Conservation (phyloP, 2,888 invertebrate genomes). For the Boloria euphrosyne region DNA sequence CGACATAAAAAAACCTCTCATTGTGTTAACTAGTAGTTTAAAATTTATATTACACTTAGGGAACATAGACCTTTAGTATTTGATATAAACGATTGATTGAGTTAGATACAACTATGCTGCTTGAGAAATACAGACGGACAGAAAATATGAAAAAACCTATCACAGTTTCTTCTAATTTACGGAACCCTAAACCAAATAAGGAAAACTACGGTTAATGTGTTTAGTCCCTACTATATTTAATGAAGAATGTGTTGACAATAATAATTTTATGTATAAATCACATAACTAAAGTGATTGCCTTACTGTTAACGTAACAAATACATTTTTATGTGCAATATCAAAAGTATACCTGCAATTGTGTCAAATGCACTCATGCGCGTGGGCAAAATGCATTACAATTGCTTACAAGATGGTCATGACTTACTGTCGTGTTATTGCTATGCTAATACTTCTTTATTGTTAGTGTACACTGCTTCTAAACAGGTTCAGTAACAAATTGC, state of each 20-base stretch:
- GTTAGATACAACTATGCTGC: too few relatives aligned
- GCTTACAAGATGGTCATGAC: slow-evolving; percentile 37
- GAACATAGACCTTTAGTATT: too few relatives aligned
- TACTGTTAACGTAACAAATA: slow-evolving; percentile 7
- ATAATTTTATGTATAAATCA: not conserved
- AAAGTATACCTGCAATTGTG: slow-evolving; percentile 1
- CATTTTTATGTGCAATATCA: slow-evolving; percentile 20
- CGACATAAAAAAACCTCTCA: too few relatives aligned
- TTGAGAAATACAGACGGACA: too few relatives aligned
- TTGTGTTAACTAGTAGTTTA: too few relatives aligned
- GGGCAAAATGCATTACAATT: slow-evolving; percentile 30
- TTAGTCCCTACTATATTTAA: slow-evolving; percentile 1
- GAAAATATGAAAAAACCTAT: too few relatives aligned
- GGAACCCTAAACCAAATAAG: not conserved
- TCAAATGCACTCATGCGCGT: slow-evolving; percentile 19
- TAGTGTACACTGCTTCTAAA: not conserved
- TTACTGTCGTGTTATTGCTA: slow-evolving; percentile 37
- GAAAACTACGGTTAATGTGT: not conserved
- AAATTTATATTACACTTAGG: too few relatives aligned
- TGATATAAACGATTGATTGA: too few relatives aligned
- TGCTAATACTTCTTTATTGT: slow-evolving; percentile 34
- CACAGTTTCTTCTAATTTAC: too few relatives aligned
- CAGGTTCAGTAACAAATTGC: not conserved
- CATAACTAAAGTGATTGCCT: slow-evolving; percentile 6
- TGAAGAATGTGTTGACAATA: not conserved